These are phyloP conservation scores for Platyrinchus mystaceus DNA, from an alignment of 2,797 vertebrate genomes.

Conservation along the genomic window DNA sequence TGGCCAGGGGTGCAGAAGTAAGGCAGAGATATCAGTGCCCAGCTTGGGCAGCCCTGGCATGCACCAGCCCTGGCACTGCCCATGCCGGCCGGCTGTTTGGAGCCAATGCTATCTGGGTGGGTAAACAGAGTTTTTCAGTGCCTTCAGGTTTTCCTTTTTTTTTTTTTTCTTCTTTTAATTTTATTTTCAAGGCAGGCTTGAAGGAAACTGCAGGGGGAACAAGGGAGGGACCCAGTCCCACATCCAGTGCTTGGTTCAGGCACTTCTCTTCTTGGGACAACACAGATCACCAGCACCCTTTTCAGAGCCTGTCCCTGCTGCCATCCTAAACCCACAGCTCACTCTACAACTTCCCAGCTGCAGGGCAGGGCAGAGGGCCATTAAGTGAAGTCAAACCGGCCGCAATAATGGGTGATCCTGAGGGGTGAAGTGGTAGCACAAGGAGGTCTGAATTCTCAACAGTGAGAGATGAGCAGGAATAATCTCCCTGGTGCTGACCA, in stretches of 20 bases:
- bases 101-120: not conserved
- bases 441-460: not conserved
- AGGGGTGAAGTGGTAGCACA: not conserved
- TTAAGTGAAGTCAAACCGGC: not conserved
- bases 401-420: accelerated
- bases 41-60: not conserved
- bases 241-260: accelerated
- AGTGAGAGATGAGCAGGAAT: not conserved
- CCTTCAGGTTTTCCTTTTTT: too few species aligned
- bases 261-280: accelerated
- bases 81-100: accelerated
- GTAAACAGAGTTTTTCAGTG: not conserved
- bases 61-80: not conserved
- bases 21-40: not conserved
- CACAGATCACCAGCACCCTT: too few species aligned
- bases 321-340: accelerated
- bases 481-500: not conserved
- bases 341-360: accelerated
- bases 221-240: accelerated
- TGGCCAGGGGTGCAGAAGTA: not conserved
- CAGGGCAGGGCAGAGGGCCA: not conserved
- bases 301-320: not conserved
- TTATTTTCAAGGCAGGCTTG: not conserved
- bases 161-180: not conserved
- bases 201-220: accelerated